Evolutionary conservation across 2,888 invertebrate genomes (phyloP).

Genomic region (Nasonia oneida): DNA sequence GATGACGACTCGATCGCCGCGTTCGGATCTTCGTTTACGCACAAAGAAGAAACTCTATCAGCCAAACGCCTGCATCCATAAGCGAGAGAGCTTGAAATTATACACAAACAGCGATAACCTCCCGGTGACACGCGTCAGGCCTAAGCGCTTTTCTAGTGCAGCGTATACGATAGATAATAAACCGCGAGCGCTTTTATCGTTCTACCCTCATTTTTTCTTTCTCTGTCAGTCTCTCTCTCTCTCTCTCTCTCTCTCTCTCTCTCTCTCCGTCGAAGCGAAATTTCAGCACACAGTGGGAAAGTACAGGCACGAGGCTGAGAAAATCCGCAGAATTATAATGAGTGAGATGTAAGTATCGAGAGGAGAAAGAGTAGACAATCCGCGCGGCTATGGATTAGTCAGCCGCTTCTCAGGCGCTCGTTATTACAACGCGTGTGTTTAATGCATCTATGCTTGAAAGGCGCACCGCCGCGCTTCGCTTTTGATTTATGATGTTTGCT

Average conservation of each 20-base stretch:
- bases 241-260: too few relatives aligned
- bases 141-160: neutral
- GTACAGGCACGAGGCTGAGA: too few relatives aligned
- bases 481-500: slow-evolving; percentile 13
- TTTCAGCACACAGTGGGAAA: neutral
- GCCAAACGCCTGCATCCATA: too few relatives aligned
- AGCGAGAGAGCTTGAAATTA: neutral
- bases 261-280: neutral
- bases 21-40: neutral
- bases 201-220: neutral
- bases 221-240: too few relatives aligned
- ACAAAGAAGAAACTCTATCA: too few relatives aligned
- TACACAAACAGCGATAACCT: neutral
- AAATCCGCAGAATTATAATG: neutral
- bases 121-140: neutral
- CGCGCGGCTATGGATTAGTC: neutral
- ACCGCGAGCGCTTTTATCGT: neutral
- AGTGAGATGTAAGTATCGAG: neutral
- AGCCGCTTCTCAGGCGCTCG: neutral
- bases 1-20: neutral
- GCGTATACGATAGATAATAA: neutral
- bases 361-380: neutral
- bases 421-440: neutral
- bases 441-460: neutral
- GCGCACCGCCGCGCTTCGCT: neutral